Base-by-base conservation (phyloP, 2,888 invertebrate genomes). In the Entomobrya multifasciata region DNA sequence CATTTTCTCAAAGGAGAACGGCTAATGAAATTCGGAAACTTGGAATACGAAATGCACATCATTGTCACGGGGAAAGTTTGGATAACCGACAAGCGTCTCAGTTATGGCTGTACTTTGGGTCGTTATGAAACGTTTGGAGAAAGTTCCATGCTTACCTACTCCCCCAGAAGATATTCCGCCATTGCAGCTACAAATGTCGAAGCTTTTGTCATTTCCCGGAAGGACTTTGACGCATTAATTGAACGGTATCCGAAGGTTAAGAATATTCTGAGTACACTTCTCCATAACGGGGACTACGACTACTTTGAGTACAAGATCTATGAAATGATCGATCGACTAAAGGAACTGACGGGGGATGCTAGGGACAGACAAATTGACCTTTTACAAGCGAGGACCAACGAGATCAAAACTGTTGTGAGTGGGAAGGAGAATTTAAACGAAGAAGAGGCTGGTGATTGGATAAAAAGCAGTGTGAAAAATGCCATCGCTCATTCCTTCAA, bases 31-130 rank as follows among this genome's bases (percentile, higher is more conserved):
- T 87, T 47, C 36, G 89, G 90, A 5, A 91, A 91, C 52, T 27
- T 91, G 55, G 89, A 89, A 17, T 79, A 88, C 41, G 90, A 90
- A 83, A 89, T 91, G 90, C 87, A 65, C 60, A 88, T 91, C 4
- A 89, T 91, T 52, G 88, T 88, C 0, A 70, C 84, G 11, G 91
- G 91, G 4, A 89, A 88, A 57, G 89, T 91, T 11, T 91, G 88
- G 89, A 90, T 91, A n/a, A 81, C 86, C 0, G 90, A 88, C 60
- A 60, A 76, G 10, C 20, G 79, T 10, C 49, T 88, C 10, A 88
- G 88, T 36, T 88, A 88, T 17, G 65, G 85, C 8, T 89, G 90
- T 49, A 89, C 15, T 30, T 89, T 60, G 74, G 86, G 74, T 2
- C 65, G 41, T 55, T 22, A 77, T 78, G 65, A 89, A 30, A 76